These are phyloP conservation scores for Tipula vernalis DNA, from an alignment of 2,888 invertebrate species.

Conservation along the genomic window DNA sequence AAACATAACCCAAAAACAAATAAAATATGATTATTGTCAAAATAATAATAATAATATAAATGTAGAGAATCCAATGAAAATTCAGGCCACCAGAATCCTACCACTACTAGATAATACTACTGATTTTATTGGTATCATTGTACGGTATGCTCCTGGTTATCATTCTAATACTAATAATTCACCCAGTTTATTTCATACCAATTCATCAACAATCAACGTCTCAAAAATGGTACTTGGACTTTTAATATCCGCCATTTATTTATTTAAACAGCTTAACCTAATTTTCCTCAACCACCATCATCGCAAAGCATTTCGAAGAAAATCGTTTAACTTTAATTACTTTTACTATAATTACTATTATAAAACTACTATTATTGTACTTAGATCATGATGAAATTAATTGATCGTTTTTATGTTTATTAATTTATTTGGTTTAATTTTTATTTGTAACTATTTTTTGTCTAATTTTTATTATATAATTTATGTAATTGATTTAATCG, in stretches of 20 bases:
- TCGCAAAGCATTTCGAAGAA: constrained; percentile 36
- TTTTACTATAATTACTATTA: background rate
- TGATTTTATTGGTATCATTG: constrained; percentile 21
- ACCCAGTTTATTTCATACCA: background rate
- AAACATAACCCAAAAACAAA: constrained; percentile 22
- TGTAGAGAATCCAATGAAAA: constrained; percentile 6
- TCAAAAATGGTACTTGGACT: background rate
- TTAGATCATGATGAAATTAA: background rate
- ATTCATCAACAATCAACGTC: background rate
- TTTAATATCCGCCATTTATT: background rate
- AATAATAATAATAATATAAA: constrained; percentile 15
- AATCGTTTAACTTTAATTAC: constrained; percentile 18
- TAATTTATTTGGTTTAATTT: background rate
- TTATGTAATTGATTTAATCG: background rate
- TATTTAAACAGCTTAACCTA: background rate
- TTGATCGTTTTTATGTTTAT: background rate
- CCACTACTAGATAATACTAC: constrained; percentile 17
- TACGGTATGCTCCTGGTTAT: constrained; percentile 13
- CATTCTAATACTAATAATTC: background rate
- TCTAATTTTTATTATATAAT: background rate
- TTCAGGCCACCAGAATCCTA: background rate
- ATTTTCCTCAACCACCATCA: constrained; percentile 27
- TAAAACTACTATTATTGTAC: background rate
- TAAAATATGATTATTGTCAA: constrained; percentile 22
- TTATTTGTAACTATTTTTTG: background rate